Evolutionary conservation across 2,113 vertebrate species (phyloP), one percentile per base, ranked within the genome.

Genomic region (Grammomys surdaster): DNA sequence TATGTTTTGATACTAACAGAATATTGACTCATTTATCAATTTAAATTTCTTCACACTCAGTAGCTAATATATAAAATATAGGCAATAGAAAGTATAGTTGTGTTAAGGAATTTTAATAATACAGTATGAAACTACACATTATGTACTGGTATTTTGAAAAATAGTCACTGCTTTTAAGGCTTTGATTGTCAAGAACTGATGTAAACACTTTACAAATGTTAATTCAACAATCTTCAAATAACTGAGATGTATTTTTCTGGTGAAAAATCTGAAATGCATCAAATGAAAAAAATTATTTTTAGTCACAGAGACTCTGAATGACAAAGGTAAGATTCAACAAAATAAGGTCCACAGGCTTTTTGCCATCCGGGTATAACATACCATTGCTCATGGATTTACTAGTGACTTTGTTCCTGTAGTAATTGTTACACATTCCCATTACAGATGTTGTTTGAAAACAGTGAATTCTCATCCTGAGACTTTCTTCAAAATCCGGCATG

Each of bases 191-290:
- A 54, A 65, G 48, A 17, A 82, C 3, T 54, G 43, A 58, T 85
- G 24, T 46, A 84, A 94, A 95, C 48, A 63, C n/a, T 76, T 95
- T 88, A 65, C 4, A 80, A 24, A 24, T 33, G 70, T 73, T 69
- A 75, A 93, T 19, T 24, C 60, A 73, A 73, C 26, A 60, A 67
- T 43, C 7, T 8, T 11, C 1, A 0, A 43, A 76, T 14, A 58
- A 93, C 13, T n/a, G 3, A 67, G 24, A 89, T 1, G 2, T 67
- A 36, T 82, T 95, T 91, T 87, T 65, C 14, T 78, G 8, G 65
- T 88, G 16, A 89, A 94, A 58, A 87, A 88, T 85, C 46, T 28
- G 70, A 87, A 31, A 17, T 19, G 31, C 6, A 67, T 3, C 80
- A 58, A 54, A 72, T 16, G 31, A 72, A 82, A 73, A 22, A 36